Evolutionary conservation across 2,797 vertebrate species (phyloP).

Genomic region (Pygocentrus nattereri): DNA sequence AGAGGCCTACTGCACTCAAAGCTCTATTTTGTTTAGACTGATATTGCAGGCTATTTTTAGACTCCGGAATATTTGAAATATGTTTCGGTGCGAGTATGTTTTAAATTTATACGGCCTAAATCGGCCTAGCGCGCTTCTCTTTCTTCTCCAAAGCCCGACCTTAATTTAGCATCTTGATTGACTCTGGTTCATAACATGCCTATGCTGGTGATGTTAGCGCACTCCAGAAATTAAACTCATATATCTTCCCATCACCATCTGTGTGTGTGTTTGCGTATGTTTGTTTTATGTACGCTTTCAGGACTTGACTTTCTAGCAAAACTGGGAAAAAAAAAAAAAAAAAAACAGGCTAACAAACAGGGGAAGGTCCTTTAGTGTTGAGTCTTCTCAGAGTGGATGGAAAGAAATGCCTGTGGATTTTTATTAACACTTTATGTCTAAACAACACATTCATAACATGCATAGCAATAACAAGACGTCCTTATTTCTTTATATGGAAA

Average conservation of each 20-base stretch:
- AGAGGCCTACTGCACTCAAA: slow-evolving; percentile 41
- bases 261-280: neutral
- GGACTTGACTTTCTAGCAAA: no score
- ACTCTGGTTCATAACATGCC: neutral
- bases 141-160: neutral
- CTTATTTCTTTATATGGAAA: no score
- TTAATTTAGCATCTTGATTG: neutral
- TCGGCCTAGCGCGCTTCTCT: neutral
- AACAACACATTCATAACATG: no score
- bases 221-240: slow-evolving; percentile 9
- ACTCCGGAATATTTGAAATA: neutral
- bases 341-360: no score
- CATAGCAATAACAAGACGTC: no score
- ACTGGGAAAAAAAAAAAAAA: no score
- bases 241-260: slow-evolving; percentile 7
- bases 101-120: neutral
- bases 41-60: slow-evolving; percentile 30
- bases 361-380: no score
- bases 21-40: slow-evolving; percentile 35
- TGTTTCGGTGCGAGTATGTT: slow-evolving; percentile 8
- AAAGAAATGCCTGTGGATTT: no score
- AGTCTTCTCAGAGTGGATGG: no score
- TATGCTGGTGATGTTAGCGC: neutral
- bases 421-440: no score
- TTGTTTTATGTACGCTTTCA: no score